Base-by-base conservation (phyloP, 2,113 vertebrate genomes). In the Helogale parvula region DNA sequence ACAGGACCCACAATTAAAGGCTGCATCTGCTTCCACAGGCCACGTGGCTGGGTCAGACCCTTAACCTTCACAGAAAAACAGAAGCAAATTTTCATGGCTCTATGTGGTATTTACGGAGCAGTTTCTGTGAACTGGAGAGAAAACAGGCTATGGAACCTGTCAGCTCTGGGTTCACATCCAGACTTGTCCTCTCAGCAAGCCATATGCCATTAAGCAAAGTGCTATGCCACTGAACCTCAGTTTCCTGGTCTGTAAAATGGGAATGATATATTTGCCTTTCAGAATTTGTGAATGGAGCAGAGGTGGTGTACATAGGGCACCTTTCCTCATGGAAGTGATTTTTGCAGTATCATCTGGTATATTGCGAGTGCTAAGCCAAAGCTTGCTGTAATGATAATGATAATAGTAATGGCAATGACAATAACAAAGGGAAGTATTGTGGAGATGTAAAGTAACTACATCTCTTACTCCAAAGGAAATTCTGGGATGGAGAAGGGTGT, bases 201-300 rank as follows among this genome's bases (percentile, higher is more conserved):
- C 80, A 29, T 50, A 9, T 35, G 57, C 76, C 4, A n/a, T 23
- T 52, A 12, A 84, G 65, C 29, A n/a, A 81, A 14, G 29, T 25
- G 29, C 65, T 1, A 3, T 79, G 65, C 35, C 38, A 71, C 74
- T 81, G 5, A 60, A 38, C 4, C 69, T 97, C 45, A 79, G 50
- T 74, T 92, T 96, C 52, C 82, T 10, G 25, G n/a, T 50, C 33
- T 60, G 35, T 85, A 80, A 86, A 81, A 54, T 88, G 76, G 29
- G 21, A 11, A 41, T 38, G 45, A 74, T 9, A 68, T 25, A 72
- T 66, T 84, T 95, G 84, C 3, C 45, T 72, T 79, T 74, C 2
- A 60, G 65, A 33, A 91, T 9, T 95, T 97, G 41, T 90, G 41
- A 92, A 92, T 92, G 72, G 41, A 84, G 88, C 29, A 84, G 23